Evolutionary conservation across 2,797 vertebrate species (phyloP), one percentile per base, ranked within the genome.

Genomic region (Acanthurus lineatus): DNA sequence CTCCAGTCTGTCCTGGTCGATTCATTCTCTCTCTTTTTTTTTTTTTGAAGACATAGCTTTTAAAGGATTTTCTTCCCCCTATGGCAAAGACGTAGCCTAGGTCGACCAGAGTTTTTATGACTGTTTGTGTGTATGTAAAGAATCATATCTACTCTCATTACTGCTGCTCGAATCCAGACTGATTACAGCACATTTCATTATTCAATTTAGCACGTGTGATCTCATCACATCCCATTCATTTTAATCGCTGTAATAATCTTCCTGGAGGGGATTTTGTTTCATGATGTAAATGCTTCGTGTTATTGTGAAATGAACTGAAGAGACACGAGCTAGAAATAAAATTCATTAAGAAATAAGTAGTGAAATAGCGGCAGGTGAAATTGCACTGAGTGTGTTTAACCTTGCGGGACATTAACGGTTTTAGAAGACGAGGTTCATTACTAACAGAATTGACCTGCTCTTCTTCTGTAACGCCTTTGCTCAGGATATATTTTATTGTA

Each of bases 61-160:
- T 64, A 89, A 54, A 69, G 79, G 68, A 60, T 32, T 54, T 62
- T 35, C 86, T 90, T 79, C 83, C 76, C 79, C 85, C 89, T 51
- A 9, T 92, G 91, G 94, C 93, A 96, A 95, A 93, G 92, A 89
- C 85, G 59, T 63, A 20, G 28, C 69, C 82, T 64, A 77, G 87
- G 92, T 92, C 75, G 61, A 90, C 57, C 11, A 22, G 9, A 2
- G 28, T 64, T 9, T 44, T 3, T 68, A 32, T 66, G 63, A 60
- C 17, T 38, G 22, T 63, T 70, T 47, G 61, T 35, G 75, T 89
- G 69, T 79, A 82, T 52, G 35, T 77, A 73, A 87, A 91, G 49
- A 64, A 88, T 69, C 25, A 57, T 58, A 77, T 85, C 64, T 66
- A 35, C 60, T 74, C 22, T 82, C 79, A 81, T 90, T 80, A 73